Evolutionary conservation across 2,113 vertebrate species (phyloP), one percentile per base, ranked within the genome.

Genomic region (Gadus chalcogrammus): DNA sequence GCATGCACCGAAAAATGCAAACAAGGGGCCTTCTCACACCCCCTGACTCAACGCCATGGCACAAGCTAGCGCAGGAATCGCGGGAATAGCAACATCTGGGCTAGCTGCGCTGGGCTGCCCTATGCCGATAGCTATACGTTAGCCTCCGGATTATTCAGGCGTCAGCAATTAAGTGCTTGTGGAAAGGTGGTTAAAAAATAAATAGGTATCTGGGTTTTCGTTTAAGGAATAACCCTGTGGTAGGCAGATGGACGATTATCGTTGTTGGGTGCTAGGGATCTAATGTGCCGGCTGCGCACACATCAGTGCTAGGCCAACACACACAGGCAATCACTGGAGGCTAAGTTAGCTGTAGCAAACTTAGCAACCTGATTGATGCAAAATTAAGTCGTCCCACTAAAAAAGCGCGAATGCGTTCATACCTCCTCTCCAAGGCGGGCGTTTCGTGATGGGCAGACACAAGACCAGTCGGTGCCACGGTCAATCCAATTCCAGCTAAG

Each of bases 361-460:
- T 61, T 68, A 73, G 73, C 79, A 62, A 69, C 13, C 42, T 27
- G 42, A 82, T 79, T 77, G 79, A 75, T 60, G 80, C 66, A 77
- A 67, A 77, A 67, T 52, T 8, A 63, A 71, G 75, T 75, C 12
- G 56, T 77, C 72, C 56, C 77, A 84, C 83, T 82, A 85, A 82
- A 69, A 55, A 55, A 12, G 35, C 20, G 4, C 52, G 68, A 75
- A 67, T 11, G 27, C 11, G 16, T 12, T 56, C 89, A 22, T 92
- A 95, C 94, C 93, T 92, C 79, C 81, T 91, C 76, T 85, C 77
- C 84, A 84, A 83, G 67, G 89, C 85, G 82, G 89, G 91, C 93
- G 93, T 93, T 74, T 90, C 93, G 90, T 65, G 74, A 75, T 61
- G 67, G 55, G 73, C 71, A 28, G 2, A 79, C 48, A 71, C 58